phyloP scores from a whole-genome alignment of 2,888 invertebrate species.

The Meiosimyza platycephala region DNA sequence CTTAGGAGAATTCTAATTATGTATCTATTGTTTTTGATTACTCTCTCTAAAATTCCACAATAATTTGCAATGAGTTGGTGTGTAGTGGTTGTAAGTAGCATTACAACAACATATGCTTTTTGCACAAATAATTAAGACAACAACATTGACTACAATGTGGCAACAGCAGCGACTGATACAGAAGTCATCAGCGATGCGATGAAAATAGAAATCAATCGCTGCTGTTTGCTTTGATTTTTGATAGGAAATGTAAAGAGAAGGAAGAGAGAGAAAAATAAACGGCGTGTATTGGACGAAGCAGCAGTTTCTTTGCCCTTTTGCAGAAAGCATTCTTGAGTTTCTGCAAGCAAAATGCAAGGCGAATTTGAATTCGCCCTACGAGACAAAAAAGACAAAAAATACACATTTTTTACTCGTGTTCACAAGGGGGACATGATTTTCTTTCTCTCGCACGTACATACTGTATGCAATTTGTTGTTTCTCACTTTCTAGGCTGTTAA shows the following conservation, averaged over 20 bases:
- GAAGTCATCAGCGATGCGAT: conserved; percentile 26
- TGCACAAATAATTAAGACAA: neutral
- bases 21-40: too few species aligned
- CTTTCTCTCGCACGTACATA: neutral
- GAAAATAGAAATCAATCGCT: conserved; percentile 27
- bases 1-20: too few species aligned
- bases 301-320: neutral
- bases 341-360: neutral
- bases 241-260: neutral
- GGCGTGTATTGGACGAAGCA: neutral
- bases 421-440: neutral
- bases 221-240: neutral
- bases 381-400: neutral
- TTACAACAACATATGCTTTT: conserved; percentile 9
- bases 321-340: neutral
- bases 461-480: neutral
- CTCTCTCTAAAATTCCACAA: too few species aligned
- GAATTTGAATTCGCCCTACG: conserved; percentile 18
- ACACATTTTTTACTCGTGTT: neutral
- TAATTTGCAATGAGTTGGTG: too few species aligned
- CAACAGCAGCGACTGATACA: conserved; percentile 1
- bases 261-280: neutral
- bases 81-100: too few species aligned
- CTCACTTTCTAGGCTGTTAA: neutral
- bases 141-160: neutral